Evolutionary conservation across 1,140 invertebrate species (phyloP).

Genomic region (Chlorops oryzae): DNA sequence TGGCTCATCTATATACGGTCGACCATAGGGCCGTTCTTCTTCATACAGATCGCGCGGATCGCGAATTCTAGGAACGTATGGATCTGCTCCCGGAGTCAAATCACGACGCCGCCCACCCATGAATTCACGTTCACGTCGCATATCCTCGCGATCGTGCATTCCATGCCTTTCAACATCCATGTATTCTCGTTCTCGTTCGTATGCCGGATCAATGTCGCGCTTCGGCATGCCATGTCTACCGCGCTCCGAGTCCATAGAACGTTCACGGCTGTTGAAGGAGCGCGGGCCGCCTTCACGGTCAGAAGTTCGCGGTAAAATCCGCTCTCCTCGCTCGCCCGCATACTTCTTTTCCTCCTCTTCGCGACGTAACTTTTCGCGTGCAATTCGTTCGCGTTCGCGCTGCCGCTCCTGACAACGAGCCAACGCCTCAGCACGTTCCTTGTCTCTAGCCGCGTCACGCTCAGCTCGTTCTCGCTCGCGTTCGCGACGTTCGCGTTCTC

Average conservation of each 20-base stretch:
- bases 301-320: constrained; percentile 19
- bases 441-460: constrained; percentile 52
- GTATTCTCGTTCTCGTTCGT: constrained; percentile 40
- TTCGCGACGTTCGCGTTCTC: constrained; percentile 50
- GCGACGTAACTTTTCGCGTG: constrained; percentile 46
- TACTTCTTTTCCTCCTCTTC: constrained; percentile 45
- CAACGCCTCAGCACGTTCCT: constrained; percentile 54
- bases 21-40: constrained; percentile 33
- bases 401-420: constrained; percentile 54
- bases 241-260: constrained; percentile 35
- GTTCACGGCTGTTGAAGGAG: constrained; percentile 33
- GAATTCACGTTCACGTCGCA: constrained; percentile 27
- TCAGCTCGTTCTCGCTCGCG: constrained; percentile 46
- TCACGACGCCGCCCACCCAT: constrained; percentile 27
- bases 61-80: constrained; percentile 28
- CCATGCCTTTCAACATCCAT: constrained; percentile 32
- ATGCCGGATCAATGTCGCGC: constrained; percentile 29
- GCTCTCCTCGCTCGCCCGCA: constrained; percentile 12
- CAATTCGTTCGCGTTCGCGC: constrained; percentile 56
- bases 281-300: constrained; percentile 28
- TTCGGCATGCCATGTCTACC: constrained; percentile 22
- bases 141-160: constrained; percentile 28
- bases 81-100: constrained; percentile 26
- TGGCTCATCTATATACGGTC: constrained; percentile 35
- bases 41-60: constrained; percentile 37